Evolutionary conservation across 1,140 invertebrate genomes (phyloP).

Genomic region (Polyergus mexicanus): DNA sequence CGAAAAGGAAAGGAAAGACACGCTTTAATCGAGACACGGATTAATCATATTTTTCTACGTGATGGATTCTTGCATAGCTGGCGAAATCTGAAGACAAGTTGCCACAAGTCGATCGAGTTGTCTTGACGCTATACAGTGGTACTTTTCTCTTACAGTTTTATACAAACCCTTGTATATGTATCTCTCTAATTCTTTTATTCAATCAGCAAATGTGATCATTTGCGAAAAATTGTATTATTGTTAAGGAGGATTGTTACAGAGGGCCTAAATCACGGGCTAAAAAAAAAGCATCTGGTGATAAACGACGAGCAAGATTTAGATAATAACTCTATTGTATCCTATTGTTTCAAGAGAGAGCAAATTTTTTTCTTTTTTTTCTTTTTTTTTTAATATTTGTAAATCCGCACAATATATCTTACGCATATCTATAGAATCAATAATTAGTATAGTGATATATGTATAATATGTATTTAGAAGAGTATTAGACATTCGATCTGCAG

Average conservation of each 20-base stretch:
- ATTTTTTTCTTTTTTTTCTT: conserved; percentile 60
- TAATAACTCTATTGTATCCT: conserved; percentile 38
- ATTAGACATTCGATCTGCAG: conserved; percentile 62
- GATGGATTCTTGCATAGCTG: conserved; percentile 61
- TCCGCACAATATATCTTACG: conserved; percentile 75
- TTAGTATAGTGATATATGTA: conserved; percentile 73
- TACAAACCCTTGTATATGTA: conserved; percentile 45
- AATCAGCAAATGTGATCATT: conserved; percentile 20
- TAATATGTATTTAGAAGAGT: conserved; percentile 73
- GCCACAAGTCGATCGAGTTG: conserved; percentile 38
- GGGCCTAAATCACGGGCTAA: conserved; percentile 54
- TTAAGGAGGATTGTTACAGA: conserved; percentile 42
- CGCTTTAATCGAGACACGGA: conserved; percentile 56
- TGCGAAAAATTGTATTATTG: conserved; percentile 10
- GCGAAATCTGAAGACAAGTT: conserved; percentile 28
- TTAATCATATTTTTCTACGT: conserved; percentile 81
- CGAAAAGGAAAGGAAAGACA: background rate
- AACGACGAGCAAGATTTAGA: conserved; percentile 29
- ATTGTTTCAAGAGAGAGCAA: conserved; percentile 35
- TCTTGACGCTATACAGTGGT: conserved; percentile 35
- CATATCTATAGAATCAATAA: conserved; percentile 80
- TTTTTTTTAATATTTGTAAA: conserved; percentile 70
- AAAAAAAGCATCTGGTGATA: conserved; percentile 52
- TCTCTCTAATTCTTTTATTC: conserved; percentile 26
- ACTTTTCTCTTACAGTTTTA: conserved; percentile 54